Conservation (phyloP, 1,140 invertebrate genomes). For the Lepidostoma basale region DNA sequence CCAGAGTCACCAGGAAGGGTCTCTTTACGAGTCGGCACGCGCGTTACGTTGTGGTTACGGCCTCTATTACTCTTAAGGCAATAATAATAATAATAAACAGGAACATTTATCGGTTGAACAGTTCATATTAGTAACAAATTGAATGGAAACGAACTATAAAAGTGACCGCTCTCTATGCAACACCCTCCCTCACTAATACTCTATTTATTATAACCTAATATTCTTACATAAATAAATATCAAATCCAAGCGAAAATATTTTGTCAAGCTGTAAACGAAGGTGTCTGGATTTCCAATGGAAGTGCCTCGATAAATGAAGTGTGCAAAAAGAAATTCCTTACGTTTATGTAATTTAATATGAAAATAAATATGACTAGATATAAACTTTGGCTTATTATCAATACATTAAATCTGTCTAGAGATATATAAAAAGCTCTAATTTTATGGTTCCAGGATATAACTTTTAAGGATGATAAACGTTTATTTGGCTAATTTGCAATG, state of each 20-base stretch:
- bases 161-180: constrained; percentile 24
- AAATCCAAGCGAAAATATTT: constrained; percentile 38
- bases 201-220: constrained; percentile 40
- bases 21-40: too few species aligned
- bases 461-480: constrained; percentile 40
- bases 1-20: too few species aligned
- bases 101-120: constrained; percentile 43
- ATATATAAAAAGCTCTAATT: constrained; percentile 48
- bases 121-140: constrained; percentile 13
- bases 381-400: constrained; percentile 47
- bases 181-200: constrained; percentile 22
- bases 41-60: too few species aligned
- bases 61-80: too few species aligned
- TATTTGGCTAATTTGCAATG: constrained; percentile 39
- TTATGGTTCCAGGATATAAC: constrained; percentile 45
- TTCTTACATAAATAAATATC: constrained; percentile 44
- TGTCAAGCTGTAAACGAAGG: constrained; percentile 41
- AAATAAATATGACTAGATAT: constrained; percentile 48
- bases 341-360: constrained; percentile 47
- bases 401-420: constrained; percentile 47
- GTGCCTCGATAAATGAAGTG: constrained; percentile 40
- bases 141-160: constrained; percentile 20
- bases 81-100: constrained; percentile 31
- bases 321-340: constrained; percentile 41
- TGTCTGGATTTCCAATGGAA: constrained; percentile 37